These are phyloP conservation scores for Lacerta viridis DNA, from an alignment of 2,797 vertebrate genomes.

Conservation along the genomic window DNA sequence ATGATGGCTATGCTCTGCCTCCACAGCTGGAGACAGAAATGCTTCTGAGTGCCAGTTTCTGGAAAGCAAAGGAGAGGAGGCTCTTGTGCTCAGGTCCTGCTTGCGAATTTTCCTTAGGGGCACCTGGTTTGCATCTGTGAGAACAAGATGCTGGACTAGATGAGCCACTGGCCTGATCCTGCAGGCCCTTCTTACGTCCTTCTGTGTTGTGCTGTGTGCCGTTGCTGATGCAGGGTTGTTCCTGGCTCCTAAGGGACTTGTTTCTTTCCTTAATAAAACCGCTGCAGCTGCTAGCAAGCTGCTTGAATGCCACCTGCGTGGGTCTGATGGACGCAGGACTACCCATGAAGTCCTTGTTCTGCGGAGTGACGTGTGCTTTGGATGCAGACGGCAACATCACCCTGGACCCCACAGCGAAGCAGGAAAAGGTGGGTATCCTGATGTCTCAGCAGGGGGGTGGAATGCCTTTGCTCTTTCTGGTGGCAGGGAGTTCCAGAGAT, in stretches of 20 bases:
- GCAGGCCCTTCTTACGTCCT: too few species aligned
- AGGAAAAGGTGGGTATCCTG: conserved; percentile 87
- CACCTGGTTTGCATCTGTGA: too few species aligned
- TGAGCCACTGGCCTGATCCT: too few species aligned
- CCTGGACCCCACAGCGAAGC: conserved; percentile 87
- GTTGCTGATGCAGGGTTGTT: neutral
- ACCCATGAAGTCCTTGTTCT: conserved; percentile 90
- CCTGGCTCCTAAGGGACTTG: neutral
- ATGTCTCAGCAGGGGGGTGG: neutral
- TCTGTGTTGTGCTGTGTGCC: neutral
- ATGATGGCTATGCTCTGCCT: too few species aligned
- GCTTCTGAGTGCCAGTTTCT: too few species aligned
- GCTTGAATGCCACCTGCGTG: conserved; percentile 90
- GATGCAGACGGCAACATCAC: conserved; percentile 80
- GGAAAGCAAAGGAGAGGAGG: too few species aligned
- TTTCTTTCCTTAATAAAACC: neutral
- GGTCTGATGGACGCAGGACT: conserved; percentile 91
- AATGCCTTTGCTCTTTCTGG: neutral
- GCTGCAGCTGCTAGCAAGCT: conserved; percentile 88
- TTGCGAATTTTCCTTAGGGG: too few species aligned
- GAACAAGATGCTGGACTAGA: too few species aligned
- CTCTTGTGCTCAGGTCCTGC: too few species aligned
- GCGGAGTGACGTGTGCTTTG: conserved; percentile 90
- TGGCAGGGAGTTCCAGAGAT: neutral
- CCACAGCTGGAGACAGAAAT: too few species aligned